Conservation (phyloP, 2,113 vertebrate species). For the Astatoreochromis straeleni region DNA sequence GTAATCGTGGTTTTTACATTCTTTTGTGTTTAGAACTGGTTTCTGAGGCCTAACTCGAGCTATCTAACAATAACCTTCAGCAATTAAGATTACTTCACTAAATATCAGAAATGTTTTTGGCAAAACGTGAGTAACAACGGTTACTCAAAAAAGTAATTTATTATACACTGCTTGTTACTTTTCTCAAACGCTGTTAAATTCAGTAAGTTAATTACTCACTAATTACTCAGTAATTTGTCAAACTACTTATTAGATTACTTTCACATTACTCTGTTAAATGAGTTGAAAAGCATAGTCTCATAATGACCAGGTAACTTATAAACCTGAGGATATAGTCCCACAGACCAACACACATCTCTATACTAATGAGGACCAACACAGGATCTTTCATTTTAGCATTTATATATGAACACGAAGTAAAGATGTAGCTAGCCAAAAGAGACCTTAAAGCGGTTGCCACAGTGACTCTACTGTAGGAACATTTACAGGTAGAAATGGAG, state of each 20-base stretch:
- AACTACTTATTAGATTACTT: neutral
- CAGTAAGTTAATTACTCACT: neutral
- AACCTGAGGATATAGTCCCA: neutral
- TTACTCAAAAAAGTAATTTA: neutral
- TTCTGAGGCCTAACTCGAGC: neutral
- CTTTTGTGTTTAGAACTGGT: neutral
- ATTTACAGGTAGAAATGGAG: neutral
- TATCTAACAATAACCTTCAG: neutral
- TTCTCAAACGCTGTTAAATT: neutral
- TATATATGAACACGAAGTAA: neutral
- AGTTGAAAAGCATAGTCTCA: neutral
- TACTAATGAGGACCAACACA: neutral
- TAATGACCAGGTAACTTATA: neutral
- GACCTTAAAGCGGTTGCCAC: neutral
- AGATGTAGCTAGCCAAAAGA: neutral
- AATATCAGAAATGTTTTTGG: neutral
- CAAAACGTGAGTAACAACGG: neutral
- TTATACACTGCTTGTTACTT: neutral
- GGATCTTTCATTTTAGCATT: neutral
- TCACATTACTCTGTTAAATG: neutral
- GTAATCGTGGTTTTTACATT: neutral
- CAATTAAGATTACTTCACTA: neutral
- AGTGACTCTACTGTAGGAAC: neutral
- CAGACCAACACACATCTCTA: neutral
- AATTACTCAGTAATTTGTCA: neutral